Conservation (phyloP, 1,140 invertebrate genomes). For the Megalopta genalis region DNA sequence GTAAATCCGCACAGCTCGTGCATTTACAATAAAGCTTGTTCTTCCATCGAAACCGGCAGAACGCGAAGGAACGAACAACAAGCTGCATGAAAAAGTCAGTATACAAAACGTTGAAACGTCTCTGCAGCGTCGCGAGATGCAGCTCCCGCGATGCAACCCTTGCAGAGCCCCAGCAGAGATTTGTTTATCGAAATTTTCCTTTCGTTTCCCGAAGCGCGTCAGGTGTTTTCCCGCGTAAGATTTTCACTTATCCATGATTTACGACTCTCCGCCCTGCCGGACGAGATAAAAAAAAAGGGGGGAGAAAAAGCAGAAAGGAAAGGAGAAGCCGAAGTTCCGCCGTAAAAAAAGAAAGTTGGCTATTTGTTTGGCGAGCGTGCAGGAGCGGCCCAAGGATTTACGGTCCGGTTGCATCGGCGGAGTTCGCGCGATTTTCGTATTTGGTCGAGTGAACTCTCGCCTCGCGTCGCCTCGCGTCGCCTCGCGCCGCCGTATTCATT, state of each 20-base stretch:
- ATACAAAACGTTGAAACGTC: too few relatives aligned
- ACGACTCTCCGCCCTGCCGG: not conserved
- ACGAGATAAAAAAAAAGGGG: not conserved
- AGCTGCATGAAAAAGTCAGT: too few relatives aligned
- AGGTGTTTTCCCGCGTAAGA: constrained; percentile 5
- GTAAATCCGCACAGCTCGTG: too few relatives aligned
- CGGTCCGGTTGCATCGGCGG: not conserved
- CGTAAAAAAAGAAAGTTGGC: not conserved
- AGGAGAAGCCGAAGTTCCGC: constrained; percentile 8
- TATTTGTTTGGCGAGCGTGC: not conserved
- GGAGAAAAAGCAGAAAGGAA: too few relatives aligned
- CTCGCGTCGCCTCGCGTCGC: not conserved
- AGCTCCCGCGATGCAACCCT: too few relatives aligned
- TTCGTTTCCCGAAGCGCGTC: not conserved
- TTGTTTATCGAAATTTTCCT: not conserved
- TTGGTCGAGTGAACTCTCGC: constrained; percentile 24
- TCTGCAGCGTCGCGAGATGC: too few relatives aligned
- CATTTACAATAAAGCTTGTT: too few relatives aligned
- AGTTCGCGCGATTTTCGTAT: constrained; percentile 16
- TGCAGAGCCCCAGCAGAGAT: too few relatives aligned
- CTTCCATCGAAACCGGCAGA: too few relatives aligned
- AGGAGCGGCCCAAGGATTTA: not conserved
- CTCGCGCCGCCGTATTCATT: not conserved
- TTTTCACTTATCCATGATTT: constrained; percentile 40
- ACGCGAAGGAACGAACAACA: too few relatives aligned